phyloP scores from a whole-genome alignment of 2,113 vertebrate genomes.

The human (Homo sapiens) region GRCh38 chr4:187881501-187882000 shows the following conservation, averaged over 20 bases:
- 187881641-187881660: not conserved
- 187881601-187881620: not conserved
- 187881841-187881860: not conserved
- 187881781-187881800: not conserved
- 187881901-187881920: not conserved
- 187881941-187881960: not conserved
- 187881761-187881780: not conserved
- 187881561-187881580: not conserved
- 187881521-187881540: not conserved
- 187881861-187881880: not conserved
- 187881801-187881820: not conserved
- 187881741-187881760: not conserved
- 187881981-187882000: not conserved
- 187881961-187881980: not conserved
- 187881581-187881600: not conserved
- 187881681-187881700: not conserved
- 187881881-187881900: not conserved
- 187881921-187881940: not conserved
- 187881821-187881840: not conserved
- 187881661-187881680: not conserved
- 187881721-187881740: not conserved
- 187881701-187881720: not conserved
- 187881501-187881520: not conserved
- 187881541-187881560: not conserved
- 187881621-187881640: not conserved